A percentile compares a stretch with the other conserved stretches of the same genome.
Conservation (phyloP, 2,797 vertebrate genomes). For the Lepus townsendii region DNA sequence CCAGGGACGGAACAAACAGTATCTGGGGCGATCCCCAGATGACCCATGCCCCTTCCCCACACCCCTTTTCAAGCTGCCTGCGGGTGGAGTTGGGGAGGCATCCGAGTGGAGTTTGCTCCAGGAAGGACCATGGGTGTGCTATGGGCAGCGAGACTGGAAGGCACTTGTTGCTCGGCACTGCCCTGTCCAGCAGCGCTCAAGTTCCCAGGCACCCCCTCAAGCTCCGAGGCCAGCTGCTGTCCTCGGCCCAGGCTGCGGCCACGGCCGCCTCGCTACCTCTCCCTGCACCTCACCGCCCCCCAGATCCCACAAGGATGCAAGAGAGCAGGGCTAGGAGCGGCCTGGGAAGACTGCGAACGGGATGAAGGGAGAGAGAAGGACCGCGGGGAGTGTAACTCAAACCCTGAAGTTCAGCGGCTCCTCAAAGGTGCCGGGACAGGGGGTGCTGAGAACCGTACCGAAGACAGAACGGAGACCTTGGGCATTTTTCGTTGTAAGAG, state of each 20-base stretch:
- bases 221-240: neutral
- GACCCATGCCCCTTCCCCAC: neutral
- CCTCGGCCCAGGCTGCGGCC: neutral
- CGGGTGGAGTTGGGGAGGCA: neutral
- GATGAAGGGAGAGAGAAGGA: neutral
- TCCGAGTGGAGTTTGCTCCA: neutral
- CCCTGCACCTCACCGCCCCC: neutral
- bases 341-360: neutral
- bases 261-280: neutral
- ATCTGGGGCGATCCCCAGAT: neutral
- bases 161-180: conserved; percentile 77
- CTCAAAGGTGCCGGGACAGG: neutral
- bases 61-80: neutral
- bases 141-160: neutral
- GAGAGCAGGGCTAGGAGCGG: neutral
- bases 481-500: conserved; percentile 6
- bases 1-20: neutral
- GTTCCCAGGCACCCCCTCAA: neutral
- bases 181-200: neutral
- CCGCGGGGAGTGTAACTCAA: neutral
- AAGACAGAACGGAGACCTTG: neutral
- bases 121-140: neutral
- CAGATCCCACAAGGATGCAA: conserved; percentile 7
- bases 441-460: neutral
- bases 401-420: conserved; percentile 29